Conservation (phyloP, 2,888 invertebrate species). For the Hetaerina titia region DNA sequence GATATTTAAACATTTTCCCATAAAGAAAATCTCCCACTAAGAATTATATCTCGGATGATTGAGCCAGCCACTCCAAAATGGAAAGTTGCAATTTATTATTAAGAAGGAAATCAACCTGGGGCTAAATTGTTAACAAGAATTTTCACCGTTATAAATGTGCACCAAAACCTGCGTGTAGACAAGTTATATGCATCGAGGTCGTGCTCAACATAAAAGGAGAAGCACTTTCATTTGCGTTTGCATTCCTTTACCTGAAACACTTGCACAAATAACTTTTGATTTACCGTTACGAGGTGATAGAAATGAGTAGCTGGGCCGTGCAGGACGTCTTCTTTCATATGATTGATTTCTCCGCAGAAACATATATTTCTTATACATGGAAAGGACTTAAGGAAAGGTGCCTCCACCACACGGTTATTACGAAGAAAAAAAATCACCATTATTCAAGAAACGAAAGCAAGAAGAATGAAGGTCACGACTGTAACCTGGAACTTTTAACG, state of each 20-base stretch:
- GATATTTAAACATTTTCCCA: no score
- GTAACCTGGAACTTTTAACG: no score
- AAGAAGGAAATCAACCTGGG: background rate
- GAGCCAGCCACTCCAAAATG: no score
- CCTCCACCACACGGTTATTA: background rate
- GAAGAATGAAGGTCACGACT: background rate
- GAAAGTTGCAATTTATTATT: no score
- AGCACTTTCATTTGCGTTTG: background rate
- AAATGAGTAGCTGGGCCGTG: background rate
- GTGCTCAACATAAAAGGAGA: background rate
- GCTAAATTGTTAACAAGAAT: background rate
- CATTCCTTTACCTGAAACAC: background rate
- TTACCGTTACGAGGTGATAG: background rate
- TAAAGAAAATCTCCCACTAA: no score
- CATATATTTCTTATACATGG: background rate
- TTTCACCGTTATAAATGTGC: background rate
- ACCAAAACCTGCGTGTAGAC: background rate
- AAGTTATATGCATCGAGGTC: background rate
- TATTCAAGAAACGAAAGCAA: background rate
- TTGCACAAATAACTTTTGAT: slow-evolving; percentile 14
- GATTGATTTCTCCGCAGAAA: background rate
- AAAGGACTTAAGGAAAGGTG: background rate
- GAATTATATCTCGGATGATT: no score
- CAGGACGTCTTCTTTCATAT: background rate
- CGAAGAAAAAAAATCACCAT: background rate